Evolutionary conservation across 1,140 invertebrate genomes (phyloP), one percentile per base, ranked within the genome.

Genomic region (Neoseiulus cucumeris): DNA sequence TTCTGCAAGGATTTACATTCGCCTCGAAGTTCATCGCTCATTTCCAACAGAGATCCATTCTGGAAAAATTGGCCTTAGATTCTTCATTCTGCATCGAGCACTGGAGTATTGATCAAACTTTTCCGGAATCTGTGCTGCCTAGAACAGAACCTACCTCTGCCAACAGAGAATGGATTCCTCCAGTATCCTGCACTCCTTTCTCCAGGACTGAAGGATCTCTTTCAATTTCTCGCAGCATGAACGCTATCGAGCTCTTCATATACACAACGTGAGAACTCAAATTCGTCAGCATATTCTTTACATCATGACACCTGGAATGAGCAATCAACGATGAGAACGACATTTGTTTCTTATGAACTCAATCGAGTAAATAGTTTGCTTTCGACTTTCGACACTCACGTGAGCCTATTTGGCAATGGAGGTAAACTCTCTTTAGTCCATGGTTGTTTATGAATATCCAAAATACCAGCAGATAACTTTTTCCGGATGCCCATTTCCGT

Each of bases 401-500:
- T 47, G 5, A 22, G 7, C 14, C 45, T 47, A 14, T 14, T 47
- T 47, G 51, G 25, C 44, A 76, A 64, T 47, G 73, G 70, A 0
- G 75, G 73, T n/a, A 79, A 71, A 69, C 77, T 78, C 12, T 73
- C 72, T 12, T 72, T 72, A 67, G 79, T 70, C 78, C 78, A 79
- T 29, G 77, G 75, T 66, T 74, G 74, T 65, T 75, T 78, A 69
- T 79, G 76, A 7, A 79, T 75, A 51, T 72, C 72, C 42, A 73
- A 71, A 18, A 77, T 73, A 7, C 74, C 75, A 65, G 77, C 75
- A 25, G 78, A 68, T n/a, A 79, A 72, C 68, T 75, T 78, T 67
- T 77, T 76, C n/a, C 77, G 67, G 7, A 73, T 70, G 22, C 77
- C 78, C 17, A 79, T 69, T 65, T 76, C 72, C 14, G 66, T 67